These are phyloP conservation scores for Corvus cornix DNA, from an alignment of 2,113 vertebrate species.

Conservation along the genomic window DNA sequence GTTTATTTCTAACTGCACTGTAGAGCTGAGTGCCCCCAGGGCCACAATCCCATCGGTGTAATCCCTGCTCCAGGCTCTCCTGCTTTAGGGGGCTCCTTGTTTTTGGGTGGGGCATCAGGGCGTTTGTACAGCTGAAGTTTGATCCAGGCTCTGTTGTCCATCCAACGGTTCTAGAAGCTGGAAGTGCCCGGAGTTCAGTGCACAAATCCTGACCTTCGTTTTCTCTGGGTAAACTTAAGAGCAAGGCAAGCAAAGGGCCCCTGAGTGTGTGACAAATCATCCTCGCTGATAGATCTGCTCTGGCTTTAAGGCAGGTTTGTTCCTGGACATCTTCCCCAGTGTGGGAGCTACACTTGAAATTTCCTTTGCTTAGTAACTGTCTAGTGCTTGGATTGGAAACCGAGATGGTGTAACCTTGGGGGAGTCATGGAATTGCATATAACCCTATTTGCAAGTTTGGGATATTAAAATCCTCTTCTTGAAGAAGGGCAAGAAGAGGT, in stretches of 20 bases:
- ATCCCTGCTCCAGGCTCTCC: neutral
- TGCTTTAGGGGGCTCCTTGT: neutral
- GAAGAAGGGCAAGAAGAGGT: neutral
- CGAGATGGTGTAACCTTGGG: neutral
- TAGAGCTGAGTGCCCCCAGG: neutral
- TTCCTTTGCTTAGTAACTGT: neutral
- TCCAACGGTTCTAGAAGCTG: neutral
- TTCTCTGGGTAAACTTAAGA: neutral
- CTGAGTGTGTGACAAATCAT: neutral
- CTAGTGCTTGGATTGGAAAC: neutral
- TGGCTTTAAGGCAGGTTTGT: neutral
- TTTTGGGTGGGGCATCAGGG: neutral
- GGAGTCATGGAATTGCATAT: neutral
- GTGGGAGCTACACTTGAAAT: neutral
- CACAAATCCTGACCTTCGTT: neutral
- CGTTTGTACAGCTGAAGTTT: neutral
- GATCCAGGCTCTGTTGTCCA: neutral
- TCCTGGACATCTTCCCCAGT: neutral
- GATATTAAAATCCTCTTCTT: neutral
- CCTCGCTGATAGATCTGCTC: neutral
- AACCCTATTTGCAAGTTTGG: neutral
- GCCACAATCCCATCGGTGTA: neutral
- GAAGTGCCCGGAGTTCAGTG: neutral
- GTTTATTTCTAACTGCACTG: rapidly evolving
- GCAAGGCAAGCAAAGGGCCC: neutral